Evolutionary conservation across 2,113 vertebrate species (phyloP), one percentile per base, ranked within the genome.

Genomic region (Synodontis membranacea): DNA sequence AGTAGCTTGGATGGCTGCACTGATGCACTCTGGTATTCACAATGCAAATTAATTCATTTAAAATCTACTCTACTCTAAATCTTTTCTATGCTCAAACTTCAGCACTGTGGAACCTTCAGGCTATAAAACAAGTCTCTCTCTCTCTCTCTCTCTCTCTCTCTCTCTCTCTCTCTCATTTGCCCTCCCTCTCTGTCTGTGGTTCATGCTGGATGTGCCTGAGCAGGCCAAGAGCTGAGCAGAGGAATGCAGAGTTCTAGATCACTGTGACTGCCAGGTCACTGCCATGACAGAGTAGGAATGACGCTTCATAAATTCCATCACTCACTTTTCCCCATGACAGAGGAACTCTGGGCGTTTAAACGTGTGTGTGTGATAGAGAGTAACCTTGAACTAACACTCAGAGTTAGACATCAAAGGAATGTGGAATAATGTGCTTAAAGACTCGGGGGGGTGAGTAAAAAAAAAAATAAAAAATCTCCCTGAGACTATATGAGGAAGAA

Each of bases 171-270:
- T 70, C 31, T 39, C 2, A 12, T 52, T 46, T 39, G 23, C 70
- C 19, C 56, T 28, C 56, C 2, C 25, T 19, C 56, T 80, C 48
- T 64, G 42, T 66, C 44, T 25, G 14, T 82, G 23, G 12, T 70
- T 80, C 80, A 62, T 74, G 52, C 39, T 62, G 44, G 80, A 86
- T 86, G 42, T 86, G 85, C 80, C 80, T 39, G 54, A 86, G 75
- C 85, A 86, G 42, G 85, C 44, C 7, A 34, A 48, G 68, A 86
- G 80, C 54, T 42, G 19, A 14, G 42, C 10, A 42, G 11, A 86
- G 80, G 85, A 86, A 86, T 86, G 80, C 58, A 58, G 19, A 34
- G 54, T 42, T 75, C 11, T 17, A 82, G 54, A 62, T 62, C 42
- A 64, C 75, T 37, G 62, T 68, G 84, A 85, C 75, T 79, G 60